phyloP scores from a whole-genome alignment of 2,888 invertebrate genomes.

The Spodoptera exigua region DNA sequence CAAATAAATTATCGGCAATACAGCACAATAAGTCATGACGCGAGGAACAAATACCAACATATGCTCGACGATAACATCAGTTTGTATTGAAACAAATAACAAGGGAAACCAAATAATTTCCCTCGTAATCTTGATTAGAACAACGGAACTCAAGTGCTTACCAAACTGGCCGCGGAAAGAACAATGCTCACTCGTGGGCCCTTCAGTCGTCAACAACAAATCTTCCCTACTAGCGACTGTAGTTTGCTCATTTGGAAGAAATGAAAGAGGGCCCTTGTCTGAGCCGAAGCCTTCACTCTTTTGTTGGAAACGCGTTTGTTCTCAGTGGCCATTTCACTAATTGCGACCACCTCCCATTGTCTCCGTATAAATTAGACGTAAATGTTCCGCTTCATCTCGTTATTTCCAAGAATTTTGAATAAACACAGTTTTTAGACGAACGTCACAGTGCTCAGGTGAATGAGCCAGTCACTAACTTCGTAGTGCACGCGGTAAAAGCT shows the following conservation, averaged over 20 bases:
- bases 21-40: constrained; percentile 33
- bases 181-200: constrained; percentile 83
- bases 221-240: constrained; percentile 82
- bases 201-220: constrained; percentile 84
- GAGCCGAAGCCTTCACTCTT: constrained; percentile 78
- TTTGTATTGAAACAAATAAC: constrained; percentile 60
- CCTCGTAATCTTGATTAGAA: constrained; percentile 82
- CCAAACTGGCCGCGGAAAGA: constrained; percentile 79
- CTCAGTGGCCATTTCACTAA: constrained; percentile 87
- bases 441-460: constrained; percentile 50
- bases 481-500: constrained; percentile 43
- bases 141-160: constrained; percentile 83
- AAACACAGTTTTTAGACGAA: constrained; percentile 62
- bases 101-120: constrained; percentile 64
- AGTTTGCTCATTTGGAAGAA: constrained; percentile 89
- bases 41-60: constrained; percentile 39
- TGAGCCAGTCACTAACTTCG: constrained; percentile 47
- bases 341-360: constrained; percentile 87
- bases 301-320: constrained; percentile 86
- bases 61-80: constrained; percentile 46
- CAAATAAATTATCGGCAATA: constrained; percentile 27
- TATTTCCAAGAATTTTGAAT: constrained; percentile 70
- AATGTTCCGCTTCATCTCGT: constrained; percentile 76
- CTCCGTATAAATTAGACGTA: constrained; percentile 82
- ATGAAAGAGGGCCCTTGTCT: constrained; percentile 82